A percentile compares a stretch with the other conserved stretches of the same genome.
Evolutionary conservation across 2,888 invertebrate species (phyloP).

Genomic region (Aporophyla lueneburgensis): DNA sequence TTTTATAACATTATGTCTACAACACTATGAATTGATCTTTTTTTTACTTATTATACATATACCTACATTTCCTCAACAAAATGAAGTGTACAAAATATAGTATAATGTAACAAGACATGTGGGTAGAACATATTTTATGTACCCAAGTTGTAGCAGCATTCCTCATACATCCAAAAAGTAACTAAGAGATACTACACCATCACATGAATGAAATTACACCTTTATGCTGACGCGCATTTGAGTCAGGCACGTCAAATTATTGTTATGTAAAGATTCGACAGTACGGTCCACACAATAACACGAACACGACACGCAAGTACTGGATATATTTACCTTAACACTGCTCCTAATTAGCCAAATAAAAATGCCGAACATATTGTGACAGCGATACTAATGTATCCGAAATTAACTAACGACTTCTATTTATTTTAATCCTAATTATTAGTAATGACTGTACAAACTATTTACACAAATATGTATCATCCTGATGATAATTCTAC

Average conservation of each 20-base stretch:
- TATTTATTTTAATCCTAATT: background rate
- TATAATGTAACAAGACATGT: background rate
- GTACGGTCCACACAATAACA: constrained; percentile 50
- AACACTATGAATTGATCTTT: no score
- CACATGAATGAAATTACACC: constrained; percentile 40
- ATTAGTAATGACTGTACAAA: background rate
- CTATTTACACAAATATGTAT: background rate
- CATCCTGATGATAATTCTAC: background rate
- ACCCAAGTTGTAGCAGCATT: no score
- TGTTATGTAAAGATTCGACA: constrained; percentile 61
- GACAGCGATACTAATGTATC: constrained; percentile 1
- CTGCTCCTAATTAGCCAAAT: constrained; percentile 15
- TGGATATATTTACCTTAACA: background rate
- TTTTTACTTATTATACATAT: background rate
- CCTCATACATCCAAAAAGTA: no score
- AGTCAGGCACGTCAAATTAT: constrained; percentile 45
- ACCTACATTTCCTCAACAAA: background rate
- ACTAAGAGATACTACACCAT: background rate
- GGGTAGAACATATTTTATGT: background rate
- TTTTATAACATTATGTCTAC: background rate
- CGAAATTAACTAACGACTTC: background rate
- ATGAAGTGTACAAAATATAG: no score
- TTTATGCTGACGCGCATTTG: constrained; percentile 33
- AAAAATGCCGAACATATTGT: background rate
- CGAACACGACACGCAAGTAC: background rate